Conservation (phyloP, 2,888 invertebrate genomes). For the Limulus polyphemus region DNA sequence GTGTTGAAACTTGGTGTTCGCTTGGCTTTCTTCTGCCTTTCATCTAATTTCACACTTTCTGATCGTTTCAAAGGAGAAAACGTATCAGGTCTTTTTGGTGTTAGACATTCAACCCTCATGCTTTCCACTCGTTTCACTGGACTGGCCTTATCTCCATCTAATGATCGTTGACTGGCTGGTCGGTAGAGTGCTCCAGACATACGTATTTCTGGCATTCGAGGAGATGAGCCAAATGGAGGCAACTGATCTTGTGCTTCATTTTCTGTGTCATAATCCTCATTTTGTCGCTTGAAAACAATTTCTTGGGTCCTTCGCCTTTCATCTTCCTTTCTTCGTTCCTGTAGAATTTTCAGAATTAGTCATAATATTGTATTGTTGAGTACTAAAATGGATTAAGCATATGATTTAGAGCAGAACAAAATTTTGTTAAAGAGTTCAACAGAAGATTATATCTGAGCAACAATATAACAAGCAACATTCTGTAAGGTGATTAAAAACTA, state of each 20-base stretch:
- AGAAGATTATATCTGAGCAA: too few species aligned
- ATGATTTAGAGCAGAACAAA: too few species aligned
- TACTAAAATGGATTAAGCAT: too few species aligned
- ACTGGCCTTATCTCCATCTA: slow-evolving; percentile 20
- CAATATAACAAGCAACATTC: too few species aligned
- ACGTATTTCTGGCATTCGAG: slow-evolving; percentile 16
- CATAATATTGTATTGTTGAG: too few species aligned
- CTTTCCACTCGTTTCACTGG: slow-evolving; percentile 72
- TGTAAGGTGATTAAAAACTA: too few species aligned
- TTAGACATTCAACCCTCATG: slow-evolving; percentile 54
- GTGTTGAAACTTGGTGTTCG: slow-evolving; percentile 93
- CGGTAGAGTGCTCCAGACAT: slow-evolving; percentile 15
- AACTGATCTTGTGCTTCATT: slow-evolving; percentile 7
- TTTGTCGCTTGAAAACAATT: slow-evolving; percentile 37
- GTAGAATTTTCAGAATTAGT: slow-evolving; percentile 1
- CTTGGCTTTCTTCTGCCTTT: slow-evolving; percentile 50
- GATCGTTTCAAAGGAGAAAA: slow-evolving; percentile 17
- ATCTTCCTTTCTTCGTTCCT: slow-evolving; percentile 62
- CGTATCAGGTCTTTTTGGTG: slow-evolving; percentile 12
- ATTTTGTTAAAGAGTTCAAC: too few species aligned
- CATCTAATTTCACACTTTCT: slow-evolving; percentile 21
- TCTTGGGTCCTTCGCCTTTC: slow-evolving; percentile 59
- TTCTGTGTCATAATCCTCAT: slow-evolving; percentile 14
- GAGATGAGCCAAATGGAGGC: slow-evolving; percentile 7
- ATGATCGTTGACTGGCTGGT: slow-evolving; percentile 17